Evolutionary conservation across 37 sponge, comb jelly and placozoan species (phyloP).

Genomic region (Theonella swinhoei): DNA sequence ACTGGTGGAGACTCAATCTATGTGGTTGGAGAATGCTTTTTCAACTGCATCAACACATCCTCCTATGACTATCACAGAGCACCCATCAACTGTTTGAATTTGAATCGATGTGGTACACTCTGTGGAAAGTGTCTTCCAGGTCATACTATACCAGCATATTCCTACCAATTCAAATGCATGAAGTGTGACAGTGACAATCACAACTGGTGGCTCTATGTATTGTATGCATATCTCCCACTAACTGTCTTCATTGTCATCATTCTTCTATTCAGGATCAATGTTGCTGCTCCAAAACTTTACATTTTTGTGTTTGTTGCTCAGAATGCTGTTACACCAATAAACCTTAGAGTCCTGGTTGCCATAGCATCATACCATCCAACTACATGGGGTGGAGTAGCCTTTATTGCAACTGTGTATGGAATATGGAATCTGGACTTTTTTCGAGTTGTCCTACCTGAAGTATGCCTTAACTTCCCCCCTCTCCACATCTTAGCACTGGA

Average conservation of each 20-base stretch:
- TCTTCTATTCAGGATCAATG: conserved; percentile 53
- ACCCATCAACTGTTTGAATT: too few species aligned
- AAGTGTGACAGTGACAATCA: neutral
- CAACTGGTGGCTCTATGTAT: conserved; percentile 12
- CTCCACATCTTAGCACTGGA: neutral
- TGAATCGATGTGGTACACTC: too few species aligned
- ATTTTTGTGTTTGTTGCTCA: conserved; percentile 62
- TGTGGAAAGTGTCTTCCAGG: conserved; percentile 42
- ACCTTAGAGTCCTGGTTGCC: too few species aligned
- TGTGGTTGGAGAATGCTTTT: too few species aligned
- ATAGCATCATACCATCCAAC: too few species aligned
- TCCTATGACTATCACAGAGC: too few species aligned
- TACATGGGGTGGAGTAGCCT: too few species aligned
- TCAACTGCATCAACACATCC: too few species aligned
- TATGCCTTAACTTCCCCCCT: neutral
- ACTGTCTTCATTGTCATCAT: conserved; percentile 50
- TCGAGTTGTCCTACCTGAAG: neutral
- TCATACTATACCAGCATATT: conserved; percentile 27
- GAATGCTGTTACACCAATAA: conserved; percentile 7
- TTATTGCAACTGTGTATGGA: conserved; percentile 1
- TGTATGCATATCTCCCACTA: conserved; percentile 32
- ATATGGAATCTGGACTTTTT: conserved; percentile 40
- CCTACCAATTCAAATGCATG: conserved; percentile 19
- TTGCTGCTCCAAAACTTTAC: conserved; percentile 45
- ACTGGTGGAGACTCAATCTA: too few species aligned